Evolutionary conservation across 2,888 invertebrate species (phyloP), one percentile per base, ranked within the genome.

Genomic region (Zaprionus bogoriensis): DNA sequence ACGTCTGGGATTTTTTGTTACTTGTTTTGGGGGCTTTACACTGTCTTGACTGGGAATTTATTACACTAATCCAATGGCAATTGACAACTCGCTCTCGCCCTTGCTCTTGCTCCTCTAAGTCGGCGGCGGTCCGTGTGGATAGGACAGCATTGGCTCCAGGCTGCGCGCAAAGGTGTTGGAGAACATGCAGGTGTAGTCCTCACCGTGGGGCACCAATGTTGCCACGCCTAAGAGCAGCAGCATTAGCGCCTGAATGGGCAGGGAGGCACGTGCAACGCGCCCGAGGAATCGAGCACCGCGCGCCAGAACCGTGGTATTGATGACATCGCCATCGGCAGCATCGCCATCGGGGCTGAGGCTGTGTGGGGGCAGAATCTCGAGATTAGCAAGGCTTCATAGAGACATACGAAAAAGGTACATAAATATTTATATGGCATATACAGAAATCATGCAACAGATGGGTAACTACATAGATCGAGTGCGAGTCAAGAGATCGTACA

Each of bases 201-300:
- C 95, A 91, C 96, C 96, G 72, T 95, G 94, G 91, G 96, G 95
- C 52, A 99, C 96, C 81, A 99, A 93, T 51, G 98, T 96, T 50
- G 98, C 98, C 63, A 97, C 96, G 60, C 98, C 98, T 87, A 99
- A 93, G 84, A 99, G 93, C 66, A 99, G 93, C 83, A 99, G 93
- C 92, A 99, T 95, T 86, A 99, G 92, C 67, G 98, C 97, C 92
- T 99, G 98, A 70, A 99, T 96, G 51, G 98, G 98, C 75, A 98
- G 93, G 19, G 98, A 97, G 53, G 97, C 96, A 89, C 97, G 94
- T 74, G 98, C 94, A 78, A 98, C 98, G 88, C 98, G 95, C 80
- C 96, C 95, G 90, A 98, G 93, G 93, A 97, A 97, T 72, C 95
- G 94, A 84, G 95, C 95, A 58, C 97, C 95, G 85, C 95, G 94